phyloP scores from a whole-genome alignment of 1,140 invertebrate genomes.

The Sinonovacula constricta region DNA sequence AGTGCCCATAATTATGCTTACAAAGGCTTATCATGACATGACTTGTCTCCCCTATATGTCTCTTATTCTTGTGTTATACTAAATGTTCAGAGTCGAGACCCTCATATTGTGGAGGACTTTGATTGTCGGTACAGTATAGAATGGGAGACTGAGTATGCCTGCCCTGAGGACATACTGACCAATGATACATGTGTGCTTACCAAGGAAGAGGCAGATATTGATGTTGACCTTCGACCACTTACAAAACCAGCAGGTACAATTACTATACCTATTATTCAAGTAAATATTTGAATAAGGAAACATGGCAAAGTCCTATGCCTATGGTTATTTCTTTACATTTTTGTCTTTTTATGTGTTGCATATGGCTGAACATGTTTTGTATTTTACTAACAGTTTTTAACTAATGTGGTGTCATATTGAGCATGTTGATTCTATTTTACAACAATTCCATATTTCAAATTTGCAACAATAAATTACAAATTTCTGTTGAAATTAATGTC shows the following conservation, averaged over 20 bases:
- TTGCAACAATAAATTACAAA: neutral
- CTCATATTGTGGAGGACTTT: conserved; percentile 58
- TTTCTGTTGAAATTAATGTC: neutral
- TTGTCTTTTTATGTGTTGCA: neutral
- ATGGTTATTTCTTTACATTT: neutral
- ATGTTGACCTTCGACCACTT: conserved; percentile 71
- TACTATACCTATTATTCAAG: neutral
- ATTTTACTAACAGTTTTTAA: conserved; percentile 11
- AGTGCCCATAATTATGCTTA: neutral
- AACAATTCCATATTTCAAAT: no score
- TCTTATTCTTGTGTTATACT: neutral
- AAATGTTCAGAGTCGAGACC: conserved; percentile 67
- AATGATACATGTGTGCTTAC: conserved; percentile 65
- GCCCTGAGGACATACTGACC: conserved; percentile 57
- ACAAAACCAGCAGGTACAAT: conserved; percentile 51
- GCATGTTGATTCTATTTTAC: conserved; percentile 1
- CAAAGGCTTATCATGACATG: neutral
- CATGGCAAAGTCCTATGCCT: neutral
- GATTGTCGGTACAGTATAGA: conserved; percentile 65
- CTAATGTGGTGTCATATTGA: conserved; percentile 26
- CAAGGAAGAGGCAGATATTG: conserved; percentile 64
- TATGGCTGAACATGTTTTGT: neutral
- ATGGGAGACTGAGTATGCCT: conserved; percentile 75
- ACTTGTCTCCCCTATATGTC: no score
- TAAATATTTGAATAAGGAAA: neutral